A percentile compares a stretch with the other conserved stretches of the same genome.
Evolutionary conservation across 1,140 invertebrate species (phyloP).

Genomic region (Gryon sp.): DNA sequence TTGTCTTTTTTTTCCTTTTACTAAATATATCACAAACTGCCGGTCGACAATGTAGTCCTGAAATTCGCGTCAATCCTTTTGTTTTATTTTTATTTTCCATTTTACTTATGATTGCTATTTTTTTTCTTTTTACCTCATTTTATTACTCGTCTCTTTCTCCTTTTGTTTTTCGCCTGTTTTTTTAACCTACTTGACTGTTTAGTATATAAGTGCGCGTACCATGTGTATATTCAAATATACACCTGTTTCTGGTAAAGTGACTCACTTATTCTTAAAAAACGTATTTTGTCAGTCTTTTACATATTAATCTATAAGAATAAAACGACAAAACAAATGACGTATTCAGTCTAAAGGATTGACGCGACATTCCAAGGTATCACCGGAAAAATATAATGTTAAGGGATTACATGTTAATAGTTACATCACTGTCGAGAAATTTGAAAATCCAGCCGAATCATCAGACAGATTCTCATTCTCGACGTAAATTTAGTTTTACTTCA

Average conservation of each 20-base stretch:
- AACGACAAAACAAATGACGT: slow-evolving; percentile 21
- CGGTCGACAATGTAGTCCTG: slow-evolving; percentile 68
- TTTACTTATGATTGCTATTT: slow-evolving; percentile 36
- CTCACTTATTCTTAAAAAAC: slow-evolving; percentile 16
- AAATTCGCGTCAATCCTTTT: slow-evolving; percentile 54
- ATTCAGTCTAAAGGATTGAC: slow-evolving; percentile 19
- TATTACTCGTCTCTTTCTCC: background rate
- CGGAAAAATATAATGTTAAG: slow-evolving; percentile 79
- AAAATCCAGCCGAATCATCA: slow-evolving; percentile 49
- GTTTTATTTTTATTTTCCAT: background rate
- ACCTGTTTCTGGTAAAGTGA: background rate
- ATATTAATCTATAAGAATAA: slow-evolving; percentile 38
- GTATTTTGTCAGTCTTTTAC: slow-evolving; percentile 57
- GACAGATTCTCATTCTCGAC: slow-evolving; percentile 66
- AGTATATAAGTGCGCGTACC: background rate
- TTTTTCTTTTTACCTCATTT: slow-evolving; percentile 4
- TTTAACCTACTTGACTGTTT: slow-evolving; percentile 21
- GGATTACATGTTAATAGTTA: slow-evolving; percentile 78
- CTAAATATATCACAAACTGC: slow-evolving; percentile 80
- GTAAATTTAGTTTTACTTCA: slow-evolving; percentile 72
- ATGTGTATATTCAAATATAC: slow-evolving; percentile 10
- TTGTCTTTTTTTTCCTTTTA: slow-evolving; percentile 61
- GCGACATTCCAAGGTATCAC: slow-evolving; percentile 67
- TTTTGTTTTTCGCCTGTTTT: background rate
- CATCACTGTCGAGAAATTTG: slow-evolving; percentile 74